phyloP scores from a whole-genome alignment of 2,888 invertebrate genomes.

The Drosophila neutralis region DNA sequence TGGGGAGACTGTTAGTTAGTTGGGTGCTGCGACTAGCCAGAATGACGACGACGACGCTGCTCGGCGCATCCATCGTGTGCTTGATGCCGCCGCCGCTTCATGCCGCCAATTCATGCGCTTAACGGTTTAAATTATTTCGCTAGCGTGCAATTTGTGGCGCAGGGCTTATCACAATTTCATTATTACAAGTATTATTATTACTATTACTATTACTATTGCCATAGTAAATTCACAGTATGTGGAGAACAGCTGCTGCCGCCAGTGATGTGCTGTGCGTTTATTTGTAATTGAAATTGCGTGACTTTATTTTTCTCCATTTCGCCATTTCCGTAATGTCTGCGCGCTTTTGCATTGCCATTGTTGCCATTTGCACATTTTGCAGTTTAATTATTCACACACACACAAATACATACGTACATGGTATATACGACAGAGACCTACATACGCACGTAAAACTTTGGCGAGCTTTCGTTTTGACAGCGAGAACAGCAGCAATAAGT shows the following conservation, averaged over 20 bases:
- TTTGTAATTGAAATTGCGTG: constrained; percentile 78
- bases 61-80: constrained; percentile 22
- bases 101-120: constrained; percentile 46
- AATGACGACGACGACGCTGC: constrained; percentile 59
- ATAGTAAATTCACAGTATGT: constrained; percentile 35
- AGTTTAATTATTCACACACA: constrained; percentile 26
- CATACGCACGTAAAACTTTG: constrained; percentile 28
- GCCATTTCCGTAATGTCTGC: constrained; percentile 38
- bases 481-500: constrained; percentile 17
- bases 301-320: constrained; percentile 77
- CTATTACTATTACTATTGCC: constrained; percentile 37
- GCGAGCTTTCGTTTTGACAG: constrained; percentile 57
- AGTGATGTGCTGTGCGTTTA: constrained; percentile 53
- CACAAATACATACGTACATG: neutral
- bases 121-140: constrained; percentile 75
- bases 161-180: constrained; percentile 78
- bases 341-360: constrained; percentile 45
- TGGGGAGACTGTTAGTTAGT: neutral
- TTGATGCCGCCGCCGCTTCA: constrained; percentile 43
- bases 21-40: constrained; percentile 53
- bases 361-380: constrained; percentile 51
- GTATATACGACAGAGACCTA: neutral
- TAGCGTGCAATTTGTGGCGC: constrained; percentile 79
- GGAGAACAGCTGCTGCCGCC: constrained; percentile 34
- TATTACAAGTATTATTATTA: constrained; percentile 71